Base-by-base conservation (phyloP, 1,140 invertebrate genomes). In the Triops longicaudatus region DNA sequence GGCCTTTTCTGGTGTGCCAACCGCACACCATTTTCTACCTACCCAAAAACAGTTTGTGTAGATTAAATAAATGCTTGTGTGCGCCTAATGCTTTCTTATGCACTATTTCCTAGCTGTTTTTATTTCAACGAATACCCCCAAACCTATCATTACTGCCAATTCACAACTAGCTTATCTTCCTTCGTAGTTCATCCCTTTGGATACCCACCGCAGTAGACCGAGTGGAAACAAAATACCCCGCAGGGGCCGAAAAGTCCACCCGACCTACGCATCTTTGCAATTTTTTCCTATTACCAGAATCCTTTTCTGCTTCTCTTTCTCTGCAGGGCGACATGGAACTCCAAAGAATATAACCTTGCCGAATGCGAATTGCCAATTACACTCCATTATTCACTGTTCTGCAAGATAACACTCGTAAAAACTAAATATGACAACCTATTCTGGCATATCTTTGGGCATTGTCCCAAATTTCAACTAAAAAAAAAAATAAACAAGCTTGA, bases 91-190 rank as follows among this genome's bases (percentile, higher is more conserved):
- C 22, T 63, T 63, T 63, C 31, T 17, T 22, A 63, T 17, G 50
- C 22, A 63, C 9, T 63, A 63, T 63, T 63, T 37, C 31, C 31
- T n/a, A 63, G 17, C 14, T n/a, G 50, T 63, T 17, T 63, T 22
- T 63, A n/a, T n/a, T 63, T 22, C 22, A n/a, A 63, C 10, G 50
- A 22, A 1, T 22, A 1, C 50, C 50, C 50, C 50, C 17, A 14
- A 63, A 63, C 50, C 50, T 63, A 17, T 63, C 50, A 63, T 63
- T 63, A 63, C 50, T 63, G 22, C 50, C 50, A 63, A 63, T 63
- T 63, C 50, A 63, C 10, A 22, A 37, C 50, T 22, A 9, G 50
- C 50, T 10, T 63, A 63, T 63, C 17, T 63, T 63, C 17, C 50
- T 17, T 63, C 31, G 7, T 37, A 7, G 31, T 37, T 37, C 31